phyloP scores from a whole-genome alignment of 2,888 invertebrate genomes.

The Drosophila mercatorum region DNA sequence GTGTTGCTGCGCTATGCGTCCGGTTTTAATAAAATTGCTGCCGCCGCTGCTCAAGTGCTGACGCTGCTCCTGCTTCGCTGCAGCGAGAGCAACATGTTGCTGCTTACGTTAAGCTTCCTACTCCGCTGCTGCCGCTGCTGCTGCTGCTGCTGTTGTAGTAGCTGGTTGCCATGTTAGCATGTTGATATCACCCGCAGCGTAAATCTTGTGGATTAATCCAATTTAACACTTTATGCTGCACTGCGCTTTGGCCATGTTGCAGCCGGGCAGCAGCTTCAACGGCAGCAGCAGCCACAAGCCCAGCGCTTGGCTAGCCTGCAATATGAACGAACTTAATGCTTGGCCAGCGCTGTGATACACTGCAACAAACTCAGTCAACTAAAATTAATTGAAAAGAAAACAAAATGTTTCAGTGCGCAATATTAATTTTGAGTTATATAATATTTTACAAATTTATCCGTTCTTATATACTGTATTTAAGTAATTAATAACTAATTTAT shows the following conservation, averaged over 20 bases:
- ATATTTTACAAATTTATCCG: no score
- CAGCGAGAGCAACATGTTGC: conserved; percentile 68
- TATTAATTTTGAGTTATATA: neutral
- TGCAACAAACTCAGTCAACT: conserved; percentile 12
- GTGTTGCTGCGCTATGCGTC: conserved; percentile 78
- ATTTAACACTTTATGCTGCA: conserved; percentile 83
- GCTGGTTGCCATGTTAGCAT: conserved; percentile 64
- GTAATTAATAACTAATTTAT: no score
- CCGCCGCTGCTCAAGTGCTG: conserved; percentile 64
- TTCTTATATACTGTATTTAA: no score
- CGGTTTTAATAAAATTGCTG: conserved; percentile 78
- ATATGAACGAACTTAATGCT: conserved; percentile 47
- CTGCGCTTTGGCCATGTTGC: conserved; percentile 69
- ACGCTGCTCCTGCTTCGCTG: conserved; percentile 36
- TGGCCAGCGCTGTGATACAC: conserved; percentile 41
- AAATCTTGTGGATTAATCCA: conserved; percentile 84
- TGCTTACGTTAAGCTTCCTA: conserved; percentile 40
- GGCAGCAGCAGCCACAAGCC: conserved; percentile 5
- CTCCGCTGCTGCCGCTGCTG: conserved; percentile 14
- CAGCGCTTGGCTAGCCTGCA: conserved; percentile 26
- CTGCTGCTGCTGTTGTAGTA: conserved; percentile 14
- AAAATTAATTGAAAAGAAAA: neutral
- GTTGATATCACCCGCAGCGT: conserved; percentile 83
- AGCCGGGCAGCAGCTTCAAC: conserved; percentile 19
- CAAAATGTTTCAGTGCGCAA: neutral